phyloP scores from a whole-genome alignment of 2,888 invertebrate species.

The Cephalotes varians region DNA sequence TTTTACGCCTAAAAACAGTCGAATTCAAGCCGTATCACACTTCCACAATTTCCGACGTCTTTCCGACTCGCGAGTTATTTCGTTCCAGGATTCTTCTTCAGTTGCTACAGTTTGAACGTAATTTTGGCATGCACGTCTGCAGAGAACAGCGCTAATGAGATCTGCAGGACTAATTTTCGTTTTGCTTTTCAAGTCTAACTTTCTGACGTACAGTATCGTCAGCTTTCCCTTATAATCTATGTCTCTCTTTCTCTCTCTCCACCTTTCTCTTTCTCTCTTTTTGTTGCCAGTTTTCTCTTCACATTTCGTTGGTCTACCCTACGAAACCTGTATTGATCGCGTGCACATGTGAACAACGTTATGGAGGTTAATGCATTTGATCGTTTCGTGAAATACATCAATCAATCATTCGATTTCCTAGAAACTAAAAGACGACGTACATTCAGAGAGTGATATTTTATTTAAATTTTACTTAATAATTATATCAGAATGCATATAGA shows the following conservation, averaged over 20 bases:
- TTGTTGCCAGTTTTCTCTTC: conserved; percentile 1
- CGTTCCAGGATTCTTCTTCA: conserved; percentile 26
- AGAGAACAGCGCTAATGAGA: conserved; percentile 69
- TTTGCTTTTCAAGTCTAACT: conserved; percentile 41
- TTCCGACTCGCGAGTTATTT: conserved; percentile 48
- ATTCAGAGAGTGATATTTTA: not conserved
- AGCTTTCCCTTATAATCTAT: not conserved
- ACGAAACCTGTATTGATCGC: conserved; percentile 28
- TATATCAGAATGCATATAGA: not conserved
- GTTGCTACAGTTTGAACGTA: conserved; percentile 66
- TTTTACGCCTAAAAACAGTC: conserved; percentile 27
- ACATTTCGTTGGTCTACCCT: conserved; percentile 12
- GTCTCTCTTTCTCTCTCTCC: not conserved
- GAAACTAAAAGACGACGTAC: not conserved
- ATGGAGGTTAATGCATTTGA: conserved; percentile 42
- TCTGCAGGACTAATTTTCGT: conserved; percentile 35
- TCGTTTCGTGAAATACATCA: conserved; percentile 33
- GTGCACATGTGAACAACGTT: conserved; percentile 36
- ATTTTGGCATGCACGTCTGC: conserved; percentile 68
- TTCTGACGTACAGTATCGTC: conserved; percentile 13
- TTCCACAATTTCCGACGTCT: conserved; percentile 33
- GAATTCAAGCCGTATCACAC: conserved; percentile 21
- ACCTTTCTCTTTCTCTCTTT: not conserved
- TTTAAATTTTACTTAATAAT: not conserved
- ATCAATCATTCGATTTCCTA: conserved; percentile 8